phyloP scores from a whole-genome alignment of 2,797 vertebrate species.

The Semotilus atromaculatus region DNA sequence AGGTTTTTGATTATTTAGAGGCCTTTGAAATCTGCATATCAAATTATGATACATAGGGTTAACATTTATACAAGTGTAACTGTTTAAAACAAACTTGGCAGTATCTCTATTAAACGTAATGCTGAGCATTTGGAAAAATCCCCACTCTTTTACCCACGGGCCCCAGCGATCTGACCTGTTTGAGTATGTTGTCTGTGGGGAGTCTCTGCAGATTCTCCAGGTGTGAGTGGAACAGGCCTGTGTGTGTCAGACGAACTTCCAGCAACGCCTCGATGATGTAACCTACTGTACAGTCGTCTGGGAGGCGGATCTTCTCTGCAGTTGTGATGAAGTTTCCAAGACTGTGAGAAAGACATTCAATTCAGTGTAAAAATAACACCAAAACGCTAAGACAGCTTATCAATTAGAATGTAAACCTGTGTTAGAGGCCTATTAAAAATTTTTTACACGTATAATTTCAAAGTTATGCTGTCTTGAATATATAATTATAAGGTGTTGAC shows the following conservation, averaged over 20 bases:
- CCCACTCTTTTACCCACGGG: background rate
- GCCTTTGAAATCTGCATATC: too few species aligned
- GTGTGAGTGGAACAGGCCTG: constrained; percentile 92
- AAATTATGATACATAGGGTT: background rate
- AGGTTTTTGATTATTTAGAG: too few species aligned
- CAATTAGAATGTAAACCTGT: background rate
- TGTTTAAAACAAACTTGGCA: background rate
- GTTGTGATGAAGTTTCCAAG: constrained; percentile 97
- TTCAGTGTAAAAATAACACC: background rate
- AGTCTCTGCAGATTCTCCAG: constrained; percentile 92
- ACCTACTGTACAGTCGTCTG: constrained; percentile 95
- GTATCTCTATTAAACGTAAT: background rate
- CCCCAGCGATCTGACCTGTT: constrained; percentile 80
- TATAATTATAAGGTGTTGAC: background rate
- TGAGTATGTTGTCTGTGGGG: constrained; percentile 75
- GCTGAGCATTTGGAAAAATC: background rate
- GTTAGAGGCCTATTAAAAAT: background rate
- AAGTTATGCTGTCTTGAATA: background rate
- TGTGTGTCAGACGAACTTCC: constrained; percentile 87
- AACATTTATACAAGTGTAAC: background rate
- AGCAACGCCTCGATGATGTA: constrained; percentile 96
- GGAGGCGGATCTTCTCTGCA: constrained; percentile 93
- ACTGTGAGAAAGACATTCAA: constrained; percentile 69
- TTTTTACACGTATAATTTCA: background rate
- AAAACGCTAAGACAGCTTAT: background rate